These are phyloP conservation scores for Scolopax mira DNA, from an alignment of 2,113 vertebrate genomes.

Conservation along the genomic window DNA sequence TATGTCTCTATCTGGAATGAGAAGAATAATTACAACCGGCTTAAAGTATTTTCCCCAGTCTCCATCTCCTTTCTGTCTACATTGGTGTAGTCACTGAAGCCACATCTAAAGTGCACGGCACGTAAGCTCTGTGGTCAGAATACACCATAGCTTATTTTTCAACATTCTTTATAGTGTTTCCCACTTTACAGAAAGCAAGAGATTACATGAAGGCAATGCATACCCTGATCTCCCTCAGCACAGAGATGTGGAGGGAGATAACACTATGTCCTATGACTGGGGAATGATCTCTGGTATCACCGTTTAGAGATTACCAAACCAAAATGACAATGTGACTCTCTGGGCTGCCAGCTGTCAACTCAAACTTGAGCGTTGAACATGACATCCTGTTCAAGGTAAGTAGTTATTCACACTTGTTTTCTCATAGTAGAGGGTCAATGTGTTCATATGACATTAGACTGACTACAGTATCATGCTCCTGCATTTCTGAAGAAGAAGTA, in stretches of 20 bases:
- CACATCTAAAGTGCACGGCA: not conserved
- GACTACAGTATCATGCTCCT: not conserved
- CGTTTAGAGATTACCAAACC: not conserved
- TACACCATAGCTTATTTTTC: not conserved
- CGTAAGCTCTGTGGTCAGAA: not conserved
- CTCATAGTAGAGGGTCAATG: not conserved
- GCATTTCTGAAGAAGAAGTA: not conserved
- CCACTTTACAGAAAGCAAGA: not conserved
- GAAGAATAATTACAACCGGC: not conserved
- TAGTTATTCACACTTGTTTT: not conserved
- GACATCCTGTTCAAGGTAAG: not conserved
- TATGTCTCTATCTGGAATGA: not conserved
- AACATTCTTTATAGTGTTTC: not conserved
- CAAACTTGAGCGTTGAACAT: not conserved
- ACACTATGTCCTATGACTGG: not conserved
- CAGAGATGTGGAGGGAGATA: not conserved
- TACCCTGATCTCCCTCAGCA: not conserved
- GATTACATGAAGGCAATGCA: not conserved
- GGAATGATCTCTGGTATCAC: not conserved
- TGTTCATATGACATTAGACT: not conserved
- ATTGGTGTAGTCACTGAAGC: not conserved
- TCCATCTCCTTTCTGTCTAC: not conserved
- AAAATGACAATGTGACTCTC: not conserved
- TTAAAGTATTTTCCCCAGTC: not conserved
- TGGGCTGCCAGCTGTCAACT: not conserved